phyloP scores from a whole-genome alignment of 1,140 invertebrate species.

The Drosophila subobscura region DNA sequence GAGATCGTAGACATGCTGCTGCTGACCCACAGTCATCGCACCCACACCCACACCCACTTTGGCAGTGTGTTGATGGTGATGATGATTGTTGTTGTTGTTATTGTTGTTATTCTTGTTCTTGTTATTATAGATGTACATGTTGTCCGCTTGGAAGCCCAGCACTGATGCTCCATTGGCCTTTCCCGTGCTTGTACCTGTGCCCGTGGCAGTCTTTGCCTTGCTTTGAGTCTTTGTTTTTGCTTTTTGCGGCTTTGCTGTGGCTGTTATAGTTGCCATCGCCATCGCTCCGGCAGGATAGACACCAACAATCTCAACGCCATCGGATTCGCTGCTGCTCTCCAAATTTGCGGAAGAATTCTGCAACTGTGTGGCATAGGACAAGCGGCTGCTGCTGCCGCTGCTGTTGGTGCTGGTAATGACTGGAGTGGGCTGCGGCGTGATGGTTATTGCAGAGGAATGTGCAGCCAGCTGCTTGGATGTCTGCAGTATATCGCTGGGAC shows the following conservation, averaged over 20 bases:
- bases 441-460: slow-evolving; percentile 29
- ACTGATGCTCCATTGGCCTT: slow-evolving; percentile 24
- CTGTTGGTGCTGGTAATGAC: not conserved
- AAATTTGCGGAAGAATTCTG: slow-evolving; percentile 6
- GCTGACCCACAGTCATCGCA: not conserved
- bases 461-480: slow-evolving; percentile 75
- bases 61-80: not conserved
- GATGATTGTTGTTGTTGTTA: too few relatives aligned
- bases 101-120: slow-evolving; percentile 21
- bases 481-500: slow-evolving; percentile 71
- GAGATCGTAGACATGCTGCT: slow-evolving; percentile 45
- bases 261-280: too few relatives aligned
- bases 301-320: slow-evolving; percentile 78
- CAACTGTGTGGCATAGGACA: slow-evolving; percentile 18
- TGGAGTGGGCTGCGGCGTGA: slow-evolving; percentile 3
- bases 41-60: slow-evolving; percentile 10
- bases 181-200: not conserved
- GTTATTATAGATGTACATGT: slow-evolving; percentile 61
- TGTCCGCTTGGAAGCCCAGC: slow-evolving; percentile 52
- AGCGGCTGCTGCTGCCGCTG: not conserved
- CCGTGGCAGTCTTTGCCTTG: slow-evolving; percentile 18
- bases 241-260: slow-evolving; percentile 31
- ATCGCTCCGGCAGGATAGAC: slow-evolving; percentile 54
- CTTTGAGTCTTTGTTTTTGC: slow-evolving; percentile 42
- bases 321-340: slow-evolving; percentile 78